Evolutionary conservation across 2,113 vertebrate species (phyloP).

Genomic region (Phaethornis superciliosus): DNA sequence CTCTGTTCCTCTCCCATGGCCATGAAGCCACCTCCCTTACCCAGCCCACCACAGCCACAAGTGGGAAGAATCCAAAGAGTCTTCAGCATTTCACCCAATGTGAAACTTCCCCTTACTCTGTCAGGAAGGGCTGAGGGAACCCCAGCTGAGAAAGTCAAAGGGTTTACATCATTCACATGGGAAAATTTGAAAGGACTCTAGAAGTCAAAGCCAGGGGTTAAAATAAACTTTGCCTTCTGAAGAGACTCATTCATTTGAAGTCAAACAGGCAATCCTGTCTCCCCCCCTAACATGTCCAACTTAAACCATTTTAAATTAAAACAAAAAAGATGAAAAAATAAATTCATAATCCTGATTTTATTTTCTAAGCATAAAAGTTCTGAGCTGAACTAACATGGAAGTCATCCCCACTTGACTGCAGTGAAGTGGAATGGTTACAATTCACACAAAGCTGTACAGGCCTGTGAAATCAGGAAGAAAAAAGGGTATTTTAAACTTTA

Average conservation of each 20-base stretch:
- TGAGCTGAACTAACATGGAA: neutral
- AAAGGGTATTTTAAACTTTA: neutral
- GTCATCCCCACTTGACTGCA: neutral
- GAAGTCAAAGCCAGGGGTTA: neutral
- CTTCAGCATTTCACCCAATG: neutral
- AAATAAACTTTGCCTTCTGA: neutral
- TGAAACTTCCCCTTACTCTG: neutral
- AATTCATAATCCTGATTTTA: neutral
- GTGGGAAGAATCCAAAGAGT: neutral
- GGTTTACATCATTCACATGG: neutral
- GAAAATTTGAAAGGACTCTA: neutral
- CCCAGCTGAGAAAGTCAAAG: neutral
- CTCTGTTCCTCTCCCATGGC: neutral
- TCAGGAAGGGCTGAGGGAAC: neutral
- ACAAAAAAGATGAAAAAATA: neutral
- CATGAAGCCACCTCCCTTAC: neutral
- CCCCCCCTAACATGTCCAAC: neutral
- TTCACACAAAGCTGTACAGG: neutral
- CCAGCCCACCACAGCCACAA: fast-evolving
- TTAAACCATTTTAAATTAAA: neutral
- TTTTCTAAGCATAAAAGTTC: neutral
- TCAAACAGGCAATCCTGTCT: neutral
- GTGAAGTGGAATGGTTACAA: neutral
- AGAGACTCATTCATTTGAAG: neutral
- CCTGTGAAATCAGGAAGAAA: neutral